Percentiles rank a stretch among this genome's conserved stretches.
Conservation (phyloP, 2,888 invertebrate genomes). For the Eristalinus aeneus region DNA sequence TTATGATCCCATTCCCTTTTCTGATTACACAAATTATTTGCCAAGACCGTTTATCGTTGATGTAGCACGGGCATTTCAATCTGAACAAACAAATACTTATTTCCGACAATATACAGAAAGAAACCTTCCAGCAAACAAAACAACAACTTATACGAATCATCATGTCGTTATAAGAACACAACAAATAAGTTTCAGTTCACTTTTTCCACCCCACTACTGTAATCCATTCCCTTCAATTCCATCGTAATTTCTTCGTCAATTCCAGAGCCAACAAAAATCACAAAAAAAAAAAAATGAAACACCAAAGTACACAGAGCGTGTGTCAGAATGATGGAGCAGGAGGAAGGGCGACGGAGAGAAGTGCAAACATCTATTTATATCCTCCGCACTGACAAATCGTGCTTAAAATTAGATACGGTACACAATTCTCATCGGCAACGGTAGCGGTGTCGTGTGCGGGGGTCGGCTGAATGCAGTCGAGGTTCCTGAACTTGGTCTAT, state of each 20-base stretch:
- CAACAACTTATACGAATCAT: too few relatives aligned
- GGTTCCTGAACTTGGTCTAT: conserved; percentile 60
- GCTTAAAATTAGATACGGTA: conserved; percentile 63
- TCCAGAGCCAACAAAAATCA: not conserved
- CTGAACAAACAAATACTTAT: too few relatives aligned
- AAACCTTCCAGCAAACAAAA: too few relatives aligned
- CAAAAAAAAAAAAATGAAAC: too few relatives aligned
- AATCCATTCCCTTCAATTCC: not conserved
- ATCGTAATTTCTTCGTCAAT: not conserved
- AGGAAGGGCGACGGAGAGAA: not conserved
- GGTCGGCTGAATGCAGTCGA: conserved; percentile 42
- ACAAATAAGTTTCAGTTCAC: not conserved
- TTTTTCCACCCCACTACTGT: not conserved
- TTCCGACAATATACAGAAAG: too few relatives aligned
- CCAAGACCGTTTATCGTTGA: too few relatives aligned
- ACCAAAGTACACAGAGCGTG: not conserved
- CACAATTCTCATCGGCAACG: not conserved
- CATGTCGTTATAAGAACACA: too few relatives aligned
- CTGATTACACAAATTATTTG: too few relatives aligned
- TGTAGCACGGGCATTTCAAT: too few relatives aligned
- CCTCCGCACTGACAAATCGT: conserved; percentile 51
- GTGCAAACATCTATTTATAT: conserved; percentile 59
- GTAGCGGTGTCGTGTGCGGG: not conserved
- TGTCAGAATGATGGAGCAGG: too few relatives aligned
- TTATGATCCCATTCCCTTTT: too few relatives aligned